Evolutionary conservation across 2,797 vertebrate species (phyloP).

Genomic region (Helicolenus hilgendorfi): DNA sequence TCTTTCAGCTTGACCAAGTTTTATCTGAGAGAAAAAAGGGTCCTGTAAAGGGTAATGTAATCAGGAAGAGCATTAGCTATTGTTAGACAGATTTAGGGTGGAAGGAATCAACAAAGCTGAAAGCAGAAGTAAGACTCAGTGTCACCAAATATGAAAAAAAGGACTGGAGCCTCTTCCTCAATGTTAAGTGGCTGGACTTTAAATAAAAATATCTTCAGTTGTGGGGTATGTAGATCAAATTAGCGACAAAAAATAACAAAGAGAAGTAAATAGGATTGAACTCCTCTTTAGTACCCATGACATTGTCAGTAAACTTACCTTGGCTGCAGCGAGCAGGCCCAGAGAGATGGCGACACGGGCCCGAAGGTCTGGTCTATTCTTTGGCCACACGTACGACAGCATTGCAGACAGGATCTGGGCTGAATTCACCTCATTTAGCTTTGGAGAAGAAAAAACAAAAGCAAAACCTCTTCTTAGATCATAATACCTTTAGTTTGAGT

Average conservation of each 20-base stretch:
- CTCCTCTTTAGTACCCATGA: background rate
- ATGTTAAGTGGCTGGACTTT: background rate
- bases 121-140: background rate
- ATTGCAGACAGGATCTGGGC: constrained; percentile 94
- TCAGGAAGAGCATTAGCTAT: background rate
- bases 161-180: background rate
- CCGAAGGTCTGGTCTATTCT: constrained; percentile 95
- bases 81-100: background rate
- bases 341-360: constrained; percentile 95
- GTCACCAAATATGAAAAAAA: background rate
- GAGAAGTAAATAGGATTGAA: background rate
- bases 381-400: constrained; percentile 97
- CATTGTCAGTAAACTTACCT: constrained; percentile 86
- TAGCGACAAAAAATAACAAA: background rate
- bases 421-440: constrained; percentile 96
- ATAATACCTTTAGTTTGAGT: background rate
- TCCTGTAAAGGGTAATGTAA: background rate
- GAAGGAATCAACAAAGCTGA: constrained; percentile 2
- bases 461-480: constrained; percentile 19
- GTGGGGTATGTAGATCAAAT: background rate
- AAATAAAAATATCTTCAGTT: background rate
- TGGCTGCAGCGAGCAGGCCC: constrained; percentile 94
- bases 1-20: background rate
- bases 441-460: constrained; percentile 49
- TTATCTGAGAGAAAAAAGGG: background rate